Evolutionary conservation across 2,888 invertebrate species (phyloP).

Genomic region (Acanthosoma haemorrhoidale): DNA sequence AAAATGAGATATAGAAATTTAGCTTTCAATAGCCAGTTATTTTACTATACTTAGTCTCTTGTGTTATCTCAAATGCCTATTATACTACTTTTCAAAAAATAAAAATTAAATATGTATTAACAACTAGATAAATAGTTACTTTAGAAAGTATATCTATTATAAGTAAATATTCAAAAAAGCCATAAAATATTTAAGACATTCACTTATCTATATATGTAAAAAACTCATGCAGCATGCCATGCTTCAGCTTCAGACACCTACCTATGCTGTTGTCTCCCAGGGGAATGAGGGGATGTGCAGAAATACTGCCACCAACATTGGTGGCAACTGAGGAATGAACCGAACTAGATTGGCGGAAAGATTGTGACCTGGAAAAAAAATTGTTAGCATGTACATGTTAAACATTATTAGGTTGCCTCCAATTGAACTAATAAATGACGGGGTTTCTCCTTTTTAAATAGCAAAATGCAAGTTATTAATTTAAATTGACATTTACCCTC

Average conservation of each 20-base stretch:
- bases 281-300: slow-evolving; percentile 90
- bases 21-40: slow-evolving; percentile 14
- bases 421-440: slow-evolving; percentile 10
- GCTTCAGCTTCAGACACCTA: slow-evolving; percentile 45
- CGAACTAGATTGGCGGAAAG: slow-evolving; percentile 80
- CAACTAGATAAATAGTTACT: not conserved
- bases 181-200: not conserved
- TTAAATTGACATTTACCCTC: not conserved
- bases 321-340: slow-evolving; percentile 63
- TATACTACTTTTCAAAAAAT: slow-evolving; percentile 35
- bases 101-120: slow-evolving; percentile 33
- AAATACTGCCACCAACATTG: slow-evolving; percentile 80
- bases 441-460: not conserved
- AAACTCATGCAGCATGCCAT: slow-evolving; percentile 22
- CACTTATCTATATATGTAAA: not conserved
- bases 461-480: not conserved
- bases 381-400: slow-evolving; percentile 36
- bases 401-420: slow-evolving; percentile 18
- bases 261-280: slow-evolving; percentile 55
- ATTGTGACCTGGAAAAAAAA: slow-evolving; percentile 76
- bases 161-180: not conserved
- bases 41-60: not conserved
- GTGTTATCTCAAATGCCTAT: not conserved
- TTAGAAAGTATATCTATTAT: slow-evolving; percentile 36
- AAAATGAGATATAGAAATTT: not conserved